Conservation (phyloP, 92 coral and sea anemone species). For the Scolanthus callimorphus region DNA sequence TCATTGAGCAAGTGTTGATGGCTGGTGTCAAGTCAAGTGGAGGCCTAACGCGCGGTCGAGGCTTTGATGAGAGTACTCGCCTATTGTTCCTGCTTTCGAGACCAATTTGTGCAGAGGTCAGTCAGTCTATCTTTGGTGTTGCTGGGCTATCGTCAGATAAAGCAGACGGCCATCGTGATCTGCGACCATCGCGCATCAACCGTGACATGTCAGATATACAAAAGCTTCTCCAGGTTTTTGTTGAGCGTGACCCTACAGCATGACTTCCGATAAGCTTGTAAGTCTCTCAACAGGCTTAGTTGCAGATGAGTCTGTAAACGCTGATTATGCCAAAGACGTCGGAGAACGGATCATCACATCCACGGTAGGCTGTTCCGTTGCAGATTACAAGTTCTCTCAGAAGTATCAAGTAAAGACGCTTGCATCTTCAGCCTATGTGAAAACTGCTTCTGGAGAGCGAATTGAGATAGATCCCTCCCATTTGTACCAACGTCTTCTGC, state of each 20-base stretch:
- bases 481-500: no score
- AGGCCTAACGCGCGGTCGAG: no score
- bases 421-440: conserved; percentile 8
- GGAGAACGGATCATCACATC: conserved; percentile 3
- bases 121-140: no score
- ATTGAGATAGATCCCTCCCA: conserved; percentile 27
- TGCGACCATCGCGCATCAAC: no score
- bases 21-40: no score
- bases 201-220: conserved; percentile 21
- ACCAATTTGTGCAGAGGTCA: no score
- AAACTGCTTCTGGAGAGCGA: conserved; percentile 15
- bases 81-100: no score
- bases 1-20: no score
- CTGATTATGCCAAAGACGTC: conserved; percentile 17
- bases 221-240: no score
- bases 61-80: no score
- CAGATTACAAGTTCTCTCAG: conserved; percentile 22
- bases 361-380: conserved; percentile 12
- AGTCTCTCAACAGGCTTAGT: conserved; percentile 1
- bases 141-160: no score
- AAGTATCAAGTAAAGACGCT: conserved; percentile 29
- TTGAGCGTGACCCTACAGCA: not conserved
- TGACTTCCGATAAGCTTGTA: not conserved
- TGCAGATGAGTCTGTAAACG: conserved; percentile 11
- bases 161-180: no score